These are phyloP conservation scores for Acipenser transmontanus DNA, from an alignment of 2,797 vertebrate genomes.

Conservation along the genomic window DNA sequence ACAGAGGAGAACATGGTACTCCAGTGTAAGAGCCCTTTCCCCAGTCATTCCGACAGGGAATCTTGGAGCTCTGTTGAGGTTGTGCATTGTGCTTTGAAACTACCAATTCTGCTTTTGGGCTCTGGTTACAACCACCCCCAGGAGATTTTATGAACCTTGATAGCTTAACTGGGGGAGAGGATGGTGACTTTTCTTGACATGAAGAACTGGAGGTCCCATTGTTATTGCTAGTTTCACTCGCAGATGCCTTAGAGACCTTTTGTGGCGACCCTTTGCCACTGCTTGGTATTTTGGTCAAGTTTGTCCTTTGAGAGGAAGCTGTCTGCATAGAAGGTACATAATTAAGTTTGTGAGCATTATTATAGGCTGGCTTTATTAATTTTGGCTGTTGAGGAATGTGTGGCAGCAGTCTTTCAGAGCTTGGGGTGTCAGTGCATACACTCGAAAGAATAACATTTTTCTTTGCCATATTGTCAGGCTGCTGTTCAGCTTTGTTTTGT, in stretches of 20 bases:
- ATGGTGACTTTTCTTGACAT: constrained; percentile 57
- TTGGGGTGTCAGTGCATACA: constrained; percentile 41
- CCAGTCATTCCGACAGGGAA: constrained; percentile 40
- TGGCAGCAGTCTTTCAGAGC: constrained; percentile 42
- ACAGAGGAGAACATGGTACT: constrained; percentile 48
- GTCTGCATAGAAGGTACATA: constrained; percentile 47
- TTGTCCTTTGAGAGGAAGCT: constrained; percentile 48
- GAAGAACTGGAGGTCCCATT: constrained; percentile 35
- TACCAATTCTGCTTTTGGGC: constrained; percentile 45
- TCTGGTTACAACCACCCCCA: constrained; percentile 45
- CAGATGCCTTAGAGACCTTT: constrained; percentile 46
- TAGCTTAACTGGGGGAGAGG: constrained; percentile 57
- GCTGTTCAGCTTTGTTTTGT: constrained; percentile 55
- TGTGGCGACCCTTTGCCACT: constrained; percentile 66
- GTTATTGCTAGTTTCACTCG: constrained; percentile 34
- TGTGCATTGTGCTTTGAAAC: constrained; percentile 41
- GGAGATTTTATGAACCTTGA: constrained; percentile 63
- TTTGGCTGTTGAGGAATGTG: constrained; percentile 56
- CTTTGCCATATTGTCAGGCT: constrained; percentile 32
- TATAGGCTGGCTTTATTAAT: constrained; percentile 52
- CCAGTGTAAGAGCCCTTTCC: constrained; percentile 46
- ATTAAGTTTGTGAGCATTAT: constrained; percentile 43
- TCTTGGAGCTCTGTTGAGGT: constrained; percentile 38
- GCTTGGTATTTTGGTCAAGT: constrained; percentile 68
- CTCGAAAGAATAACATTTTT: constrained; percentile 42